Evolutionary conservation across 2,888 invertebrate species (phyloP), one percentile per base, ranked within the genome.

Genomic region (Colostygia pectinataria): DNA sequence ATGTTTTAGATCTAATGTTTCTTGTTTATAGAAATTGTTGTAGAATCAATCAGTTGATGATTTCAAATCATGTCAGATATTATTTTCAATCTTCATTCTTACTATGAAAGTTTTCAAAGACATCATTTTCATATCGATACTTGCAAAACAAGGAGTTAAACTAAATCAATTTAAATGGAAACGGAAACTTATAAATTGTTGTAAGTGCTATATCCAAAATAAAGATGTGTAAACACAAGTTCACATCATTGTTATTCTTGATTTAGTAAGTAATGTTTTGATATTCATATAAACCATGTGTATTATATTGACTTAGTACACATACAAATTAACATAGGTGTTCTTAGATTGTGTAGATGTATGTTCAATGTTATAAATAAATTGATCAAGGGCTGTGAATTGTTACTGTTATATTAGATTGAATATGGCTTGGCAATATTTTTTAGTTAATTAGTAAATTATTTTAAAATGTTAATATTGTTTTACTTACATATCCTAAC

Each of bases 301-400:
- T 29, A 43, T 58, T 56, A 45, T 25, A 37, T 52, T 47, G 34
- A 38, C 20, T 32, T 31, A 25, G 36, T 37, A 31, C 13, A 25
- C 25, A 3, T 49, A 53, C 54, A 45, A 43, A 44, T 29, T 48
- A 49, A 41, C 1, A 37, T 57, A 57, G 48, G 44, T 55, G 51
- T 48, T 59, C 29, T 57, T 64, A 61, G 50, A 59, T 62, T 44
- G 38, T 45, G 52, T 66, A 63, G 58, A 57, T 14, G 48, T 53
- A 53, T 61, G 62, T 53, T 59, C 42, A 42, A 58, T 63, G 47
- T 68, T 65, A 65, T 69, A n/a, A n/a, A n/a, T 64, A 69, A 67
- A 72, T 78, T 79, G 71, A 80, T 82, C 65, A 80, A 86, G 71
- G 88, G 89, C 89, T 89, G 88, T 89, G 89, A 89, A 86, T 81